Evolutionary conservation across 2,797 vertebrate genomes (phyloP), one percentile per base, ranked within the genome.

Genomic region (Babyrousa celebensis): DNA sequence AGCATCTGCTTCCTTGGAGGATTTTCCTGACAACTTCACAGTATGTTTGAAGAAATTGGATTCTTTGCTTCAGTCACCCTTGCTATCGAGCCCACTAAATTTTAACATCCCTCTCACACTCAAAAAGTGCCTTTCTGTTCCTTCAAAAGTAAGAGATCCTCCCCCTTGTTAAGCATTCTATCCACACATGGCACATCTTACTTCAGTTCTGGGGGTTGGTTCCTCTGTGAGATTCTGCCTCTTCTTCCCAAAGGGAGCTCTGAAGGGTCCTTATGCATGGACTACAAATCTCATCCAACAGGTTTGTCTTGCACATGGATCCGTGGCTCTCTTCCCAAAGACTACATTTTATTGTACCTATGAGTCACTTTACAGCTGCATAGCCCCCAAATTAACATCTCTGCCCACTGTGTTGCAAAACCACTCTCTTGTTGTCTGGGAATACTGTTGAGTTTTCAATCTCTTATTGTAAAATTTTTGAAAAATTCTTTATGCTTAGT

Each of bases 401-500:
- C 85, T 92, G 89, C 21, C 80, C 54, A 86, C 94, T 60, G 91
- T 7, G 3, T 62, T 94, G 72, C 21, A 97, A 96, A 96, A 95
- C 27, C 48, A 95, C 52, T 89, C 85, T 90, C 18, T 82, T 32
- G 2, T 65, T 96, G 79, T 75, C 84, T 58, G 54, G 67, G 43
- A 96, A 93, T 74, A 85, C 62, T 82, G 80, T 89, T 93, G 68
- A 87, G 16, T 89, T 94, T 97, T 96, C 80, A 95, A 96, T 86
- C 52, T 94, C 56, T 89, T 75, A 92, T 70, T 27, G 0, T 68
- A 94, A 75, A 58, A 95, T 94, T 90, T 79, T 65, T 65, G 9
- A n/a, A 75, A 54, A 72, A 95, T 94, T 96, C 86, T 96, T 96
- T 94, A 96, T 94, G 91, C 94, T 97, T 96, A 91, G 89, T 96